Base-by-base conservation (phyloP, 2,797 vertebrate genomes). In the Clarias platycephalus region DNA sequence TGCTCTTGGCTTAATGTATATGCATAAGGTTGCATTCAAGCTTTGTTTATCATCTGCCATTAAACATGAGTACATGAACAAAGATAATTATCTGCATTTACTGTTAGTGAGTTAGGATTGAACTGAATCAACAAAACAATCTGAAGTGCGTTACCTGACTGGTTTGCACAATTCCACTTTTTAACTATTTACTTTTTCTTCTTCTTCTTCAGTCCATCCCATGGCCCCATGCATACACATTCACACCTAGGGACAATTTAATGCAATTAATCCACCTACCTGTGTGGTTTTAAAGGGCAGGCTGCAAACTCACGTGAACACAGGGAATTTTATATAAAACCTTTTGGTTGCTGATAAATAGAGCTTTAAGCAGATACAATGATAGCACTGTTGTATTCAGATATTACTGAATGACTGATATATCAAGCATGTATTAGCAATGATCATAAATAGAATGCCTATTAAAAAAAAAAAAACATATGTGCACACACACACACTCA, bases 41-140 rank as follows among this genome's bases (percentile, higher is more conserved):
- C 12, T 84, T 60, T 81, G 85, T 89, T 85, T 83, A 84, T 86
- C 79, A 80, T 63, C 63, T 85, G 83, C 26, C 78, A 78, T 74
- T 88, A 87, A 87, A 83, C 60, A 31, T 67, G 83, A 83, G 64
- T 22, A 87, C 8, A 72, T 34, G 83, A 86, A 85, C 81, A 84
- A 86, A 81, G 37, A 22, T 20, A 70, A 57, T 75, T 68, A 34
- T 71, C 60, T 81, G 55, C 20, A 3, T 86, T 67, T 71, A 68
- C 20, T 82, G 8, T 55, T 57, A 7, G 13, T 82, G 57, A 1
- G 15, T 40, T 31, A 40, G 34, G 49, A 53, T 53, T 53, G 12
- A 53, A 53, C 49, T 53, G 49, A 13, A 53, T 53, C 49, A 53
- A 53, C 49, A 53, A 53, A 53, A 53, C 49, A 53, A 53, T 53